Evolutionary conservation across 2,113 vertebrate genomes (phyloP).

Genomic region (Python bivittatus): DNA sequence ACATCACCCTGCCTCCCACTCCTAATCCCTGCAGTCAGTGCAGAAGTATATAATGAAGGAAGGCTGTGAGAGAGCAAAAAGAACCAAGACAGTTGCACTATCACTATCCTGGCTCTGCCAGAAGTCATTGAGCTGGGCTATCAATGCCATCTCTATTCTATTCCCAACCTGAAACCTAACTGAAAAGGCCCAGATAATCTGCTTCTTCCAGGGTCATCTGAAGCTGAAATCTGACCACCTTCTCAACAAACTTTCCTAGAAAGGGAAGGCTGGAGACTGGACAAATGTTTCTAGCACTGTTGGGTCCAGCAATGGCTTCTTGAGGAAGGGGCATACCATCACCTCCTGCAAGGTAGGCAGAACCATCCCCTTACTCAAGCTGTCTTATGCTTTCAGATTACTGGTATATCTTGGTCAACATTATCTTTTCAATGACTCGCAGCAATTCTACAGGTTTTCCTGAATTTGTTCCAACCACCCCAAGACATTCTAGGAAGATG

Average conservation of each 20-base stretch:
- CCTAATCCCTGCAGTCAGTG: neutral
- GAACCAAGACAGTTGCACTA: neutral
- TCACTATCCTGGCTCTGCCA: neutral
- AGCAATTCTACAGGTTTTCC: neutral
- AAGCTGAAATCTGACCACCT: neutral
- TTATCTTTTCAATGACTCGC: neutral
- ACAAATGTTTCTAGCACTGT: neutral
- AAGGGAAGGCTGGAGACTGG: neutral
- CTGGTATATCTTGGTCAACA: neutral
- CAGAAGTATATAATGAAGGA: neutral
- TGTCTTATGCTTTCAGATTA: neutral
- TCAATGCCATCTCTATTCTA: neutral
- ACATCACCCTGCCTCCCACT: neutral
- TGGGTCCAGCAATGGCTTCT: neutral
- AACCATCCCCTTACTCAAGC: neutral
- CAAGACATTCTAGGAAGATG: neutral
- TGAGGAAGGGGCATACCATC: neutral
- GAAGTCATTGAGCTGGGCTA: neutral
- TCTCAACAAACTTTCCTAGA: neutral
- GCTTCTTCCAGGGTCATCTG: neutral
- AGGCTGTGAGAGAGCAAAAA: neutral
- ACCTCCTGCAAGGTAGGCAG: neutral
- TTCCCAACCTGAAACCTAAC: neutral
- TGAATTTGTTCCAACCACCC: neutral
- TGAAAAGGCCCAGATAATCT: neutral